phyloP scores from a whole-genome alignment of 92 coral and sea anemone species.

The Palythoa grandiflora region DNA sequence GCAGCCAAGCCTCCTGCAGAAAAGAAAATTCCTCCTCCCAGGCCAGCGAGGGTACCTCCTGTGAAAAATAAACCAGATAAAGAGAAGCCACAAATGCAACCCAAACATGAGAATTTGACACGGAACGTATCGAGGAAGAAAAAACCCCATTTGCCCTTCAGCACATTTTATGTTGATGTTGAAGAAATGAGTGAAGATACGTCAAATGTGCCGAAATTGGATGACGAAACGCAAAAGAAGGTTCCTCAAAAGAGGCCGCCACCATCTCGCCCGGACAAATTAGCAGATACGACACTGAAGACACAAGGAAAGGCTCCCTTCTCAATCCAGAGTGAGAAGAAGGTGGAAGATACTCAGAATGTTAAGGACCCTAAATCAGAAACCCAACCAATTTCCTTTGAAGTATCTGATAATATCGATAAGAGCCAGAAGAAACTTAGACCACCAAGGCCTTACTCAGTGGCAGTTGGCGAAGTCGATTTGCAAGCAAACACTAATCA shows the following conservation, averaged over 20 bases:
- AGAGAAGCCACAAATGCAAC: background rate
- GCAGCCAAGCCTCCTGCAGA: constrained; percentile 35
- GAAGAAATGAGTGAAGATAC: constrained; percentile 19
- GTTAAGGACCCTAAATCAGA: constrained; percentile 29
- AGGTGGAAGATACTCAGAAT: background rate
- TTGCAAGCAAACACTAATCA: constrained; percentile 34
- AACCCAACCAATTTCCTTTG: constrained; percentile 27
- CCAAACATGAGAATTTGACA: background rate
- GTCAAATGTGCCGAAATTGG: constrained; percentile 10
- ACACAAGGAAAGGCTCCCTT: constrained; percentile 12
- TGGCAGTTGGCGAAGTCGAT: constrained; percentile 35
- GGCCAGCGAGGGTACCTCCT: constrained; percentile 55
- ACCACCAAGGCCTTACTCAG: constrained; percentile 58
- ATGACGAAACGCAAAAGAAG: constrained; percentile 17
- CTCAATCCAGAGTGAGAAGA: background rate
- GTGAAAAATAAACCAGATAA: constrained; percentile 8
- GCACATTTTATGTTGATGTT: constrained; percentile 39
- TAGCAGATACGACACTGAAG: background rate
- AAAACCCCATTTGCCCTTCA: constrained; percentile 29
- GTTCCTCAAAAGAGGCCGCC: constrained; percentile 53
- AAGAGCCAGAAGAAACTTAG: constrained; percentile 23
- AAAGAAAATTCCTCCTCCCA: constrained; percentile 56
- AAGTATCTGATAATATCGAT: background rate
- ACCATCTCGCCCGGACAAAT: constrained; percentile 66
- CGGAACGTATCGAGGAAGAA: constrained; percentile 7